Conservation (phyloP, 2,797 vertebrate species). For the Melanitta fusca region DNA sequence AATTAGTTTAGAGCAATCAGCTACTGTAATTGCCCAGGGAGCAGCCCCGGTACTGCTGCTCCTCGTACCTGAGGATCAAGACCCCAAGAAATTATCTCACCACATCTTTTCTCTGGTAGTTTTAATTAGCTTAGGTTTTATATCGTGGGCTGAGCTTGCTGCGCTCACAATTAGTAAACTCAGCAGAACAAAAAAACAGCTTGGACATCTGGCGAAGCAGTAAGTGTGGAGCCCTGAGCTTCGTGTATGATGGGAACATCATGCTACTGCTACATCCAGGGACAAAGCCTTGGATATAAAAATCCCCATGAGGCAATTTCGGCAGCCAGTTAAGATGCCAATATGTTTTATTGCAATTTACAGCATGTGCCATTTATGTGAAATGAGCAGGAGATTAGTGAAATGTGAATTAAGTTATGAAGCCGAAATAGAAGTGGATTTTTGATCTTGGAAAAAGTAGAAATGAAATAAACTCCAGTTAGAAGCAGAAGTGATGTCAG, state of each 20-base stretch:
- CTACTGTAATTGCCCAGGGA: neutral
- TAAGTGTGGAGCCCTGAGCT: neutral
- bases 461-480: neutral
- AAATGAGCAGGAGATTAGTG: neutral
- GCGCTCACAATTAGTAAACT: neutral
- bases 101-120: neutral
- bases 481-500: neutral
- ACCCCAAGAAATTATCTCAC: neutral
- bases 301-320: neutral
- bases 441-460: neutral
- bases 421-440: neutral
- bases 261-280: neutral
- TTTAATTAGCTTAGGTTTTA: conserved; percentile 17
- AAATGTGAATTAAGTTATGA: neutral
- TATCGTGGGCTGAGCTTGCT: neutral
- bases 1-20: conserved; percentile 7
- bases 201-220: neutral
- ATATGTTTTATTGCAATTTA: neutral
- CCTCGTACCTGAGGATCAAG: neutral
- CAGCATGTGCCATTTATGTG: neutral
- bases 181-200: neutral
- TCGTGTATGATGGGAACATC: neutral
- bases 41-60: neutral
- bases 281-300: neutral
- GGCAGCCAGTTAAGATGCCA: neutral